Base-by-base conservation (phyloP, 2,888 invertebrate species). In the Drosophila pegasa region DNA sequence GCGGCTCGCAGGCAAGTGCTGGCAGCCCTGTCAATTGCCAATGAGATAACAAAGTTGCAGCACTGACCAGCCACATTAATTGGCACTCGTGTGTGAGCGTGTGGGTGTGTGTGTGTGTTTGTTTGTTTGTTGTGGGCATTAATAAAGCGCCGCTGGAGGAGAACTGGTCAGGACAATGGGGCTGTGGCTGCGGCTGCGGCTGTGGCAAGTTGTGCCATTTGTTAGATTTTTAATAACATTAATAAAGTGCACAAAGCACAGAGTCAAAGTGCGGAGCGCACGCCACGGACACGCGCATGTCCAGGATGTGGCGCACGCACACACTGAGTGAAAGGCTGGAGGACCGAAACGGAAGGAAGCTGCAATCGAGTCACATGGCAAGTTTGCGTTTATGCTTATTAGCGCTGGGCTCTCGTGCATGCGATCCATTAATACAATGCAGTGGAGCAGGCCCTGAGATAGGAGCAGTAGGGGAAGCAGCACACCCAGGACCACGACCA, bases 151-250 rank as follows among this genome's bases (percentile, higher is more conserved):
- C 51, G 59, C 51, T 51, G 51, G 25, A 38, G 22, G 29, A 25
- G 20, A 31, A 52, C 45, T 33, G 33, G 14, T 10, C 33, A 20
- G 33, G 22, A 31, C 27, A 12, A 37, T 18, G 18, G 29, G 38
- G 16, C 33, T 16, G 16, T 48, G 14, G 55, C 16, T 70, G 71
- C 16, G 52, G 16, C 33, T 16, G 16, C 43, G 14, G 55, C 16
- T 70, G 71, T 18, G 52, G 37, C 54, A 55, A 66, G 74, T 73
- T 75, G 75, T 63, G 66, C 66, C 80, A 87, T 88, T 88, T 83
- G 89, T 87, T 89, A 80, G 88, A 81, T 74, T 83, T 89, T 87
- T 89, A 89, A 87, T 79, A 88, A 86, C 87, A 87, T 86, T 89
- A 88, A 88, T 86, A 87, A 87, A 87, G 75, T 87, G 89, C 87